Conservation (phyloP, 2,888 invertebrate genomes). For the Perizoma affinitatum region DNA sequence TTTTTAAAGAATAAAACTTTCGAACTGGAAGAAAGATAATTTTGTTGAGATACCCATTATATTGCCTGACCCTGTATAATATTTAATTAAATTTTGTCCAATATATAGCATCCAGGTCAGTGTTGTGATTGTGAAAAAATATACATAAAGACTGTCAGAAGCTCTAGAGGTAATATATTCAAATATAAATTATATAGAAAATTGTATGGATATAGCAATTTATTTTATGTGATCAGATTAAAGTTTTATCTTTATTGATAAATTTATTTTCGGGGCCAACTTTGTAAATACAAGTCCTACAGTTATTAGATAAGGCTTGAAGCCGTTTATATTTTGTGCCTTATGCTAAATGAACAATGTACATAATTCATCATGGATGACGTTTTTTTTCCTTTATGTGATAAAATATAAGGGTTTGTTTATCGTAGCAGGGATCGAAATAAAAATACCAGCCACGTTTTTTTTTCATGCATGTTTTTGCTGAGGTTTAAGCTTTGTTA, state of each 20-base stretch:
- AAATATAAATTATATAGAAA: conserved; percentile 37
- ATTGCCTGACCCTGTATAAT: neutral
- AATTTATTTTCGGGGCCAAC: conserved; percentile 72
- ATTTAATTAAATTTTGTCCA: conserved; percentile 39
- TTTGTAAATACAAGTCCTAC: conserved; percentile 63
- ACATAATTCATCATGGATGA: conserved; percentile 77
- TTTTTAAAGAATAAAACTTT: no score
- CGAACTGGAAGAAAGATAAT: no score
- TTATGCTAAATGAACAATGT: conserved; percentile 58
- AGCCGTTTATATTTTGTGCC: conserved; percentile 76
- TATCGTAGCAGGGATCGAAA: conserved; percentile 49
- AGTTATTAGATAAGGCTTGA: conserved; percentile 59
- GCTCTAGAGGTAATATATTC: conserved; percentile 64
- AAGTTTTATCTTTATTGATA: conserved; percentile 33
- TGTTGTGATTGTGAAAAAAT: conserved; percentile 72
- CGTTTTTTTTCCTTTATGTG: conserved; percentile 60
- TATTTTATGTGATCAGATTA: conserved; percentile 44
- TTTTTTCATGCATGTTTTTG: no score
- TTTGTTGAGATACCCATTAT: no score
- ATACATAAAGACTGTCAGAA: conserved; percentile 73
- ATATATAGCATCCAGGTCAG: conserved; percentile 47
- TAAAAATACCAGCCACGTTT: no score
- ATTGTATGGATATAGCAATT: conserved; percentile 41
- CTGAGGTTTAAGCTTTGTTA: no score
- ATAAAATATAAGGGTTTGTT: conserved; percentile 50